These are phyloP conservation scores for Megaceryle torquata DNA, from an alignment of 2,113 vertebrate genomes.

Conservation along the genomic window DNA sequence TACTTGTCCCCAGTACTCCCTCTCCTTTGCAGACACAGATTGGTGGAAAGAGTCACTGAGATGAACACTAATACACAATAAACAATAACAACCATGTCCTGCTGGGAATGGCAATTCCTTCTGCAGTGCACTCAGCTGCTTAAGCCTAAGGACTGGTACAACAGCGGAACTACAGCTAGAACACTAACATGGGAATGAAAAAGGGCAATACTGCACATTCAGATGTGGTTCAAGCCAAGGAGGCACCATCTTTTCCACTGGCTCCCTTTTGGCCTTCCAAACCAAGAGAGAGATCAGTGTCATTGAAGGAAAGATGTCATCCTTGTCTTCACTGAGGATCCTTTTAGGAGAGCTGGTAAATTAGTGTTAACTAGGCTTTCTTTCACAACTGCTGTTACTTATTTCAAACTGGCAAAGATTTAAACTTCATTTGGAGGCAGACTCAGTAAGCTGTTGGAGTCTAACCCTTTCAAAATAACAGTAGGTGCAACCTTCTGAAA, in stretches of 20 bases:
- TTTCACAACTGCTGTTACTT: background rate
- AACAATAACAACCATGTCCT: background rate
- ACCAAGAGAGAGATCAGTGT: background rate
- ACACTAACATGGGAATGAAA: background rate
- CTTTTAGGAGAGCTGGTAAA: background rate
- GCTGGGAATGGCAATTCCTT: background rate
- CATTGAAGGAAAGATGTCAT: background rate
- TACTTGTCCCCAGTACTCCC: background rate
- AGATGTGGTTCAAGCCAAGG: background rate
- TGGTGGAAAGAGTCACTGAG: background rate
- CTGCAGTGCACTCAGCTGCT: background rate
- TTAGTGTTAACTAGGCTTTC: background rate
- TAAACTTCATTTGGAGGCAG: background rate
- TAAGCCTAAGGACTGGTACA: background rate
- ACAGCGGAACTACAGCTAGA: background rate
- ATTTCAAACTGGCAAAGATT: background rate
- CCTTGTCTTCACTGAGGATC: background rate
- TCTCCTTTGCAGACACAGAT: background rate
- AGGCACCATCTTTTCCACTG: background rate
- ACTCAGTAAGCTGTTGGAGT: background rate
- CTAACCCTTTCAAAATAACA: background rate
- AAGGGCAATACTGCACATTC: background rate
- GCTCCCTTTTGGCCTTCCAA: background rate
- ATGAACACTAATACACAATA: background rate
- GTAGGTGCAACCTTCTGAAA: background rate